Base-by-base conservation (phyloP, 1,140 invertebrate genomes). In the Himalopsyche phryganea region DNA sequence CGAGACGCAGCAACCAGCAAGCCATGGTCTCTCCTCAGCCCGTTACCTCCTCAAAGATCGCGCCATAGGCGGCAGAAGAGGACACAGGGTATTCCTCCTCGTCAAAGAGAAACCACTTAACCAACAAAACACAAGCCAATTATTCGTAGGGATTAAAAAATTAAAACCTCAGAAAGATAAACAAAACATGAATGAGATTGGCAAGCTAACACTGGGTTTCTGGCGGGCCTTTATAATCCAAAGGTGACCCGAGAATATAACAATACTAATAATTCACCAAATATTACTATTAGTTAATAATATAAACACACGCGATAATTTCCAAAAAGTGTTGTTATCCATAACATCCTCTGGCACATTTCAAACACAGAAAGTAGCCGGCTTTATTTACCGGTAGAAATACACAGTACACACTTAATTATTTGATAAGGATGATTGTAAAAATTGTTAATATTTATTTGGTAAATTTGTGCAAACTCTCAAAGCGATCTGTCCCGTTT, bases 311-410 rank as follows among this genome's bases (percentile, higher is more conserved):
- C 51, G 51, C 40, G 28, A 54, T 42, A 44, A 52, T 23, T 28
- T 52, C 50, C 50, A 41, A 52, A 54, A 46, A 54, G 44, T 54
- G 51, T 54, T 54, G 51, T 54, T 54, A 54, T 54, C 51, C 51
- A 54, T 54, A 28, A 51, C 41, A 44, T 40, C 38, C 11, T 45
- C 32, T 41, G 51, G 51, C 51, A 54, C 51, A 54, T 54, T 20
- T 33, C 32, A 40, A 40, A 40, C 44, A 46, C 51, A 54, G 41
- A 20, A 35, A 33, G 44, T 54, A 54, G 46, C 41, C 32, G 28
- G 51, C 38, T 17, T 42, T 42, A 38, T 19, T 20, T 20, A 52
- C 50, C 50, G 51, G 41, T 54, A 54, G n/a, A 28, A 28, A 44
- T 54, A 45, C 51, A 54, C 51, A 54, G 41, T 54, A 54, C 51